Conservation (phyloP, 2,888 invertebrate genomes). For the Pedicia rivosa region DNA sequence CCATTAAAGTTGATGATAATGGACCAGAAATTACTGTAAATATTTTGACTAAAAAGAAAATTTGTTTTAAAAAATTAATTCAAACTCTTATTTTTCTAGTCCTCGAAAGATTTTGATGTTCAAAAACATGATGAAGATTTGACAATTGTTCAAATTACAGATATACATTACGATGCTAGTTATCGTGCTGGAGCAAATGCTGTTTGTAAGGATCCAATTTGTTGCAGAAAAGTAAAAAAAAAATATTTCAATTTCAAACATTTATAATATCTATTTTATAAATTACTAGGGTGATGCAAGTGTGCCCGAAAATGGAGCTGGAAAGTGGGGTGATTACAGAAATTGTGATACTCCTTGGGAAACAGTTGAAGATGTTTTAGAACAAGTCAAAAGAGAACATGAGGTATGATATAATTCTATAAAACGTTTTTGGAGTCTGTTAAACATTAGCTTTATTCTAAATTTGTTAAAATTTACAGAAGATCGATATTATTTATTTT, state of each 20-base stretch:
- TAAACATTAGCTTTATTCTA: neutral
- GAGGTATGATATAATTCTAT: slow-evolving; percentile 24
- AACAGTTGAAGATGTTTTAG: slow-evolving; percentile 47
- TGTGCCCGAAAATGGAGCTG: slow-evolving; percentile 39
- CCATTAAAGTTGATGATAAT: slow-evolving; percentile 14
- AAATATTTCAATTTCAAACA: slow-evolving; percentile 9
- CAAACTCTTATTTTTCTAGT: too few species aligned
- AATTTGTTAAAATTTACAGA: slow-evolving; percentile 21
- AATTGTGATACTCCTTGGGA: slow-evolving; percentile 61
- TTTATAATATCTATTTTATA: too few species aligned
- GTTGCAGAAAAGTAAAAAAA: slow-evolving; percentile 44
- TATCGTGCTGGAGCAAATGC: slow-evolving; percentile 53
- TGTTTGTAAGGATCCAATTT: slow-evolving; percentile 57
- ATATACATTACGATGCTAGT: slow-evolving; percentile 62
- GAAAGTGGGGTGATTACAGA: slow-evolving; percentile 68
- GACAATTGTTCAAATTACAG: slow-evolving; percentile 23
- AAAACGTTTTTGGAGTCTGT: neutral
- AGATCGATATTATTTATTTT: slow-evolving; percentile 54
- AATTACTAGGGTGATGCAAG: too few species aligned
- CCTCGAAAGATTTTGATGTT: neutral
- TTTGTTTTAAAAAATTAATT: too few species aligned
- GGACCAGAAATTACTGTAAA: slow-evolving; percentile 10
- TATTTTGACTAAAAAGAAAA: too few species aligned
- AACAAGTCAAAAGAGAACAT: slow-evolving; percentile 39
- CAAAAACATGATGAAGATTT: slow-evolving; percentile 11